phyloP scores from a whole-genome alignment of 2,797 vertebrate genomes.

The Melanotaenia nigrans region DNA sequence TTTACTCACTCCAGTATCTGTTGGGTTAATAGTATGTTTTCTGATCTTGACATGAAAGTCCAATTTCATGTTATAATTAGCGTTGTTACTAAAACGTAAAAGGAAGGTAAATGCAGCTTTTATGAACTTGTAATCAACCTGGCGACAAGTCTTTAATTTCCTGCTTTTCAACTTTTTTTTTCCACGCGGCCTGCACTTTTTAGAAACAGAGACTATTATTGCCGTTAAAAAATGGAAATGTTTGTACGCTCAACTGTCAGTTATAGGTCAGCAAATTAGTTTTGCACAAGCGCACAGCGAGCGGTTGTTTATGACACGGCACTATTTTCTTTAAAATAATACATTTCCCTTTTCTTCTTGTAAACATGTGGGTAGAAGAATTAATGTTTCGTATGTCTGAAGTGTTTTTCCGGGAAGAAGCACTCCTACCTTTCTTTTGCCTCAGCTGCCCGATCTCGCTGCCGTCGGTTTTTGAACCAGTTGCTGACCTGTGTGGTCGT shows the following conservation, averaged over 20 bases:
- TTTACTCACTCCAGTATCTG: conserved; percentile 10
- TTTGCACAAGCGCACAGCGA: neutral
- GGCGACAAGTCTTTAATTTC: conserved; percentile 58
- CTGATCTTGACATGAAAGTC: conserved; percentile 43
- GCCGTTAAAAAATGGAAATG: neutral
- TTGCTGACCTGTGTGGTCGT: conserved; percentile 93
- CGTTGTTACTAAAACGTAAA: conserved; percentile 58
- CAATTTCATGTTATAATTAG: conserved; percentile 40
- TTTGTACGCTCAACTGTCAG: conserved; percentile 9
- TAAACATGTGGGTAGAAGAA: neutral
- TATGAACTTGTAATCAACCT: conserved; percentile 64
- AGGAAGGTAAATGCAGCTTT: conserved; percentile 40
- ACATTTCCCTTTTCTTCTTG: neutral
- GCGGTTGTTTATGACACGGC: conserved; percentile 1
- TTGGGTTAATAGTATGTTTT: conserved; percentile 6
- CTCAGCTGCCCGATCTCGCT: conserved; percentile 92
- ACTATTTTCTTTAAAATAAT: conserved; percentile 9
- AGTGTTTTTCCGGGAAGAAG: neutral
- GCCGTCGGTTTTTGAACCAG: conserved; percentile 95
- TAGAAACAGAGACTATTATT: conserved; percentile 12
- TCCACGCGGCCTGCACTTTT: conserved; percentile 20
- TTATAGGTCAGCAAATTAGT: conserved; percentile 38
- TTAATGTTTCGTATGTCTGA: neutral
- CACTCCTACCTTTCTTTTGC: conserved; percentile 86
- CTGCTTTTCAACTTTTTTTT: conserved; percentile 42